These are phyloP conservation scores for Alligator mississippiensis DNA, from an alignment of 2,113 vertebrate species.

Conservation along the genomic window DNA sequence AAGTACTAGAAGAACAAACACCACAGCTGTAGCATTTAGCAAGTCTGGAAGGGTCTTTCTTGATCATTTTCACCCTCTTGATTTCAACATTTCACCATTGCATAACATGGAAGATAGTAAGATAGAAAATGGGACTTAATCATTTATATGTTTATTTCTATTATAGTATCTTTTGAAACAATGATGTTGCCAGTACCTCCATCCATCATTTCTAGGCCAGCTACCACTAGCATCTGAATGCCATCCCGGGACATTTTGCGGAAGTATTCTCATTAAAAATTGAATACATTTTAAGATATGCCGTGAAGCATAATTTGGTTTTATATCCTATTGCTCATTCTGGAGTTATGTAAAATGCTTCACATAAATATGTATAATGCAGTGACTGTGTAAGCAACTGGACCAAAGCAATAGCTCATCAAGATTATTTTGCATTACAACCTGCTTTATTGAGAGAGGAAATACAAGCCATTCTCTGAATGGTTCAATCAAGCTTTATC, in stretches of 20 bases:
- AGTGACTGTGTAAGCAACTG: not conserved
- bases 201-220: slow-evolving; percentile 33
- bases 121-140: slow-evolving; percentile 32
- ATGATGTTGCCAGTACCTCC: slow-evolving; percentile 21
- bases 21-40: slow-evolving; percentile 65
- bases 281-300: not conserved
- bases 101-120: not conserved
- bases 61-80: not conserved
- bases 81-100: slow-evolving; percentile 19
- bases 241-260: not conserved
- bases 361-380: not conserved
- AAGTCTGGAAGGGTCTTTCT: slow-evolving; percentile 39
- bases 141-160: slow-evolving; percentile 43
- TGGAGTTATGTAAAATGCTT: not conserved
- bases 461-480: not conserved
- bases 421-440: not conserved
- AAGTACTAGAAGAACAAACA: slow-evolving; percentile 85
- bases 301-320: not conserved
- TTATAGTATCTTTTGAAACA: slow-evolving; percentile 46
- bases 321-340: not conserved
- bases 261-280: slow-evolving; percentile 21
- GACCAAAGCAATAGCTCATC: not conserved
- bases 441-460: not conserved
- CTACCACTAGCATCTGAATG: slow-evolving; percentile 13
- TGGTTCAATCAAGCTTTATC: not conserved